Conservation (phyloP, 2,113 vertebrate species). For the Phylloscopus whistleri region DNA sequence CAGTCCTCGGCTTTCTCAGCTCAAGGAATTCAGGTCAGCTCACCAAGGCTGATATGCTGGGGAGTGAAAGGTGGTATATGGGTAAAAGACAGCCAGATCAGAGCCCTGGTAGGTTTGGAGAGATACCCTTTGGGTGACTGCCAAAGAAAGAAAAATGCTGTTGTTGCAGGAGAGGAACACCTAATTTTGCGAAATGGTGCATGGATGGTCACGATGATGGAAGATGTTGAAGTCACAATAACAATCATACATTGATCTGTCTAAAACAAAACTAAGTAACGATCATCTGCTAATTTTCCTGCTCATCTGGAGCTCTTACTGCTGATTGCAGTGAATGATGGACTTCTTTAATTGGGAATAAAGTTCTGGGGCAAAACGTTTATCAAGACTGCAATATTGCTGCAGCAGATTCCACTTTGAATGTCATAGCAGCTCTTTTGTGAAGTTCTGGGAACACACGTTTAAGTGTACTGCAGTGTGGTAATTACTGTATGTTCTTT, state of each 20-base stretch:
- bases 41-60: fast-evolving
- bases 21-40: neutral
- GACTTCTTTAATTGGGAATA: neutral
- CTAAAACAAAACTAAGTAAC: neutral
- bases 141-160: neutral
- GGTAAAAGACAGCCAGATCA: neutral
- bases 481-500: neutral
- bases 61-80: neutral
- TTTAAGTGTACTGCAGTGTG: neutral
- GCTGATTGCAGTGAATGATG: neutral
- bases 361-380: neutral
- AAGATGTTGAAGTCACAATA: neutral
- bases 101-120: neutral
- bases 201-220: neutral
- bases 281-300: neutral
- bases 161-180: neutral
- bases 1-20: neutral
- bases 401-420: neutral
- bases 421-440: neutral
- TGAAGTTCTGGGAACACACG: neutral
- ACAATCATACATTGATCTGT: neutral
- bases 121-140: neutral
- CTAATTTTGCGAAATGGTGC: neutral
- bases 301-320: neutral
- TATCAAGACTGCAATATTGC: neutral